Evolutionary conservation across 1,140 invertebrate genomes (phyloP), one percentile per base, ranked within the genome.

Genomic region (Temnothorax nylanderi): DNA sequence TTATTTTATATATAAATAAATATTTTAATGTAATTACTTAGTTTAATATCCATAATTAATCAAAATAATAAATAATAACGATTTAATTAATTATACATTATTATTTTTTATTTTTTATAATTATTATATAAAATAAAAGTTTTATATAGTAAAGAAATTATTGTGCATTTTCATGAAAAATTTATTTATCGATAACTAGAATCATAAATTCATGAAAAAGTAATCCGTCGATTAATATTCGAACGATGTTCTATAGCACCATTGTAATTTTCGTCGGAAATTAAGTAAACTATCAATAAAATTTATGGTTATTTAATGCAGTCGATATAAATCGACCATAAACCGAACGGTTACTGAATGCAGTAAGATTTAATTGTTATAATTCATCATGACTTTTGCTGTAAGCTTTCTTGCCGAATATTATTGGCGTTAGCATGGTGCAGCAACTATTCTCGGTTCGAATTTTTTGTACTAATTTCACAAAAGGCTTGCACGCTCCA

Each of bases 351-450:
- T 34, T 6, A 6, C 18, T 75, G n/a, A 58, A 76, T 64, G 11
- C 18, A 51, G n/a, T 32, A 47, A 51, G 18, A 78, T 51, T 7
- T 37, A 51, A 78, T 51, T 78, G 6, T 47, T n/a, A 78, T 78
- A 78, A 78, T 47, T 49, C 7, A 26, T 67, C n/a, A 18, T 0
- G 32, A 51, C 37, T 77, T 77, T 47, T 76, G n/a, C 1, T 44
- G 3, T 13, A 34, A 37, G 11, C 5, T 37, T 56, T 16, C 13
- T 56, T 56, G 32, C 13, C 18, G 44, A 67, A 58, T 71, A 56
- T 32, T 51, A 41, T 65, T 51, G 21, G 41, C 16, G 37, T 58
- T 44, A 56, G 3, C 6, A 21, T 44, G 21, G 34, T 41, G n/a
- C 21, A 56, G 18, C 65, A 44, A 41, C 21, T 44, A 6, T 71